Percentiles rank a stretch among this genome's conserved stretches.
These are phyloP conservation scores for Hirtodrosophila duncani DNA, from an alignment of 2,888 invertebrate species.

Conservation along the genomic window DNA sequence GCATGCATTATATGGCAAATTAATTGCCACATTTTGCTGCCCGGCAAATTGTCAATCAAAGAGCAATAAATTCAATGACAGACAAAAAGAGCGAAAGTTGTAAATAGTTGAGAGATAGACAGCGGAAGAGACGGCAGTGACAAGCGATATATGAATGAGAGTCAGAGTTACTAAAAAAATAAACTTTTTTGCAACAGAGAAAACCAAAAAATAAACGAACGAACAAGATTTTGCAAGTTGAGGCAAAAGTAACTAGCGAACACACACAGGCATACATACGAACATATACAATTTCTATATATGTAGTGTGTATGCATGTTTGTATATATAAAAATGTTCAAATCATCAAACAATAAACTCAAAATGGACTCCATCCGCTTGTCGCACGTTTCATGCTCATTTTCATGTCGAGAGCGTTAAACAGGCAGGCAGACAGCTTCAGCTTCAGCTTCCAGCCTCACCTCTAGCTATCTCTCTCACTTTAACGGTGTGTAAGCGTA, in stretches of 20 bases:
- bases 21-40: slow-evolving; percentile 51
- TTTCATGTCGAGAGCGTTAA: slow-evolving; percentile 74
- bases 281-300: slow-evolving; percentile 13
- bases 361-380: slow-evolving; percentile 78
- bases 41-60: slow-evolving; percentile 65
- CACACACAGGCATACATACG: slow-evolving; percentile 11
- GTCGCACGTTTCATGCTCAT: slow-evolving; percentile 75
- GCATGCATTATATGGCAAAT: slow-evolving; percentile 71
- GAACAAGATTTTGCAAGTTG: slow-evolving; percentile 1
- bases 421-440: slow-evolving; percentile 53
- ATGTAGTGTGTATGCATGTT: slow-evolving; percentile 22
- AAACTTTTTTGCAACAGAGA: slow-evolving; percentile 18
- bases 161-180: slow-evolving; percentile 22
- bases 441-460: slow-evolving; percentile 1
- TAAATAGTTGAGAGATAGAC: slow-evolving; percentile 25
- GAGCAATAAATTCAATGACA: slow-evolving; percentile 54
- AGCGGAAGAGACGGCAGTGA: slow-evolving; percentile 1
- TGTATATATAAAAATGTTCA: slow-evolving; percentile 73
- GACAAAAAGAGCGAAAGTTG: slow-evolving; percentile 25
- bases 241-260: slow-evolving; percentile 53
- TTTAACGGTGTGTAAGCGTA: slow-evolving; percentile 13
- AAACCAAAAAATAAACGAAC: slow-evolving; percentile 3
- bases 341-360: slow-evolving; percentile 79
- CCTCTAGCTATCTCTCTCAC: slow-evolving; percentile 9
- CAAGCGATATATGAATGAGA: not conserved